Base-by-base conservation (phyloP, 2,888 invertebrate species). In the Caenorhabditis wallacei region DNA sequence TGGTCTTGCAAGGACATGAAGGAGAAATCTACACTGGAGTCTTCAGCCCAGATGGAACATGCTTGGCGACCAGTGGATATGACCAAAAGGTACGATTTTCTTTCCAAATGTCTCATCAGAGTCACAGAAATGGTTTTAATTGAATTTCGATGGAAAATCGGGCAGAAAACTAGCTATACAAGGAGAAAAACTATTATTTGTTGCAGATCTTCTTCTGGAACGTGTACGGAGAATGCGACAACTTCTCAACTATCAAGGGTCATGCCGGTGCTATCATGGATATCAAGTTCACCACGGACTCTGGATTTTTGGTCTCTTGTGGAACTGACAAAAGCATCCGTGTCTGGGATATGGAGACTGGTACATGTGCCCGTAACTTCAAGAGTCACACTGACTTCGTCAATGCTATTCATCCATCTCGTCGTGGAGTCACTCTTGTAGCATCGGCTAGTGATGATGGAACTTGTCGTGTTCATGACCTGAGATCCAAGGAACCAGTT, bases 161-260 rank as follows among this genome's bases (percentile, higher is more conserved):
- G n/a, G n/a, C n/a, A n/a, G n/a, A n/a, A n/a, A n/a, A n/a, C n/a
- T n/a, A n/a, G n/a, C n/a, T n/a, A n/a, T n/a, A n/a, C n/a, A n/a
- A n/a, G n/a, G n/a, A n/a, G n/a, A n/a, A n/a, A n/a, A n/a, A n/a
- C n/a, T 35, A 8, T 11, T 40, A 35, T 35, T 35, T 16, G 2
- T 81, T 76, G 61, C 76, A 88, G 84, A 76, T 91, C 93, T 94
- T 93, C 92, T 93, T 99, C 85, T 99, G 99, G 99, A 96, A 95
- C 92, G 97, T 97, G 0, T 97, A 97, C 91, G 98, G 97, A 0
- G 97, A 99, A 92, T 99, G 99, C 93, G 97, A 98, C 91, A 99
- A 99, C 92, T 95, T 97, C 86, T 95, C 96, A 90, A 95, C 95
- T 22, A 95, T 99, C 94, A 94, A 95, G 20, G 98, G 98, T 0